These are phyloP conservation scores for Gryllus longicercus DNA, from an alignment of 2,888 invertebrate species.

Conservation along the genomic window DNA sequence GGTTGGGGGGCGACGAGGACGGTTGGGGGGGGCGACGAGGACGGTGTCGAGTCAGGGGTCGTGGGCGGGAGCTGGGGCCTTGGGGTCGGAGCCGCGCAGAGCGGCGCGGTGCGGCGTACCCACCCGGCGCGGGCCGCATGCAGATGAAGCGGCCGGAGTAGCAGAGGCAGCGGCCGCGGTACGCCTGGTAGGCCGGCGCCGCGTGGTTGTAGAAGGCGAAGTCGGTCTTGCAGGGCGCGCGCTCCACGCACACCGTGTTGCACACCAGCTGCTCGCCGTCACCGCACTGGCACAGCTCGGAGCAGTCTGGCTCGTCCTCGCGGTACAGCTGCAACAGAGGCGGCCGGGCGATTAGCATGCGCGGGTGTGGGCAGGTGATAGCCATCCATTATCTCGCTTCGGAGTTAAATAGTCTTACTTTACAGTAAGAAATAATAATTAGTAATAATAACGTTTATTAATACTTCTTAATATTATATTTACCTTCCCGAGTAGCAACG, in stretches of 20 bases:
- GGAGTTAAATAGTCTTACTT: no score
- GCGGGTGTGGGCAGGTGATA: no score
- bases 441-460: no score
- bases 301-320: conserved; percentile 83
- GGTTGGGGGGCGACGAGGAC: no score
- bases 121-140: conserved; percentile 76
- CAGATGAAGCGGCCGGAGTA: conserved; percentile 90
- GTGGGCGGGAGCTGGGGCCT: neutral
- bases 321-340: conserved; percentile 65
- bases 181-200: conserved; percentile 85
- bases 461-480: no score
- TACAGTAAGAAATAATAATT: no score
- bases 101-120: no score
- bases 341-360: no score
- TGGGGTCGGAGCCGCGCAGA: no score
- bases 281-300: conserved; percentile 84
- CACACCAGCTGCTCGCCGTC: conserved; percentile 73
- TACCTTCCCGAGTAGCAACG: no score
- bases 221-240: conserved; percentile 81
- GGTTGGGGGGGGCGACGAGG: no score
- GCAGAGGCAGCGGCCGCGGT: conserved; percentile 82
- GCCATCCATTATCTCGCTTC: no score
- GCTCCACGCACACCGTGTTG: conserved; percentile 83
- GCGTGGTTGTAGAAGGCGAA: conserved; percentile 88
- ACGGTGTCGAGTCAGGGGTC: neutral